Percentiles rank a stretch among this genome's conserved stretches.
These are phyloP conservation scores for Gallinago paraguaiae DNA, from an alignment of 2,113 vertebrate genomes.

Conservation along the genomic window DNA sequence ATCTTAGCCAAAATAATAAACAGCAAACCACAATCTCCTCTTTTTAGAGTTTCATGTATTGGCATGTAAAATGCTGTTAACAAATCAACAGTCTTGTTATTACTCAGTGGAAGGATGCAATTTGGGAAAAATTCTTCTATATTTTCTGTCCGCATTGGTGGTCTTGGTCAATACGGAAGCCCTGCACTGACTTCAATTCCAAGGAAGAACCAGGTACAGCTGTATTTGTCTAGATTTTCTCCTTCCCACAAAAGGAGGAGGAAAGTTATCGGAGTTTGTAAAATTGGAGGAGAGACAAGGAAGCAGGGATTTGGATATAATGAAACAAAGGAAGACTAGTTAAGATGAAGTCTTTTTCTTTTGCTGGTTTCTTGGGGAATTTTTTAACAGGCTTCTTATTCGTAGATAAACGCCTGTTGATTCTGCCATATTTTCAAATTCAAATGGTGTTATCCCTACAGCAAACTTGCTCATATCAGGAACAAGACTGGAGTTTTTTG, in stretches of 20 bases:
- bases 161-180: neutral
- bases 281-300: neutral
- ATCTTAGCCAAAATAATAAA: conserved; percentile 29
- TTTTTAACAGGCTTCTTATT: conserved; percentile 89
- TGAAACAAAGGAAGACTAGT: neutral
- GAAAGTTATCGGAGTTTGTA: neutral
- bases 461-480: conserved; percentile 94
- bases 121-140: neutral
- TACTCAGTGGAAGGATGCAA: conserved; percentile 5
- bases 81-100: neutral
- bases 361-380: conserved; percentile 90
- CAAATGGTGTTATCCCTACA: conserved; percentile 91
- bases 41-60: neutral
- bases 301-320: neutral
- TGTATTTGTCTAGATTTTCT: neutral
- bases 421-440: conserved; percentile 93
- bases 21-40: neutral
- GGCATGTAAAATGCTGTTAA: conserved; percentile 32
- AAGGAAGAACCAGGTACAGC: neutral
- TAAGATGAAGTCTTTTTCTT: conserved; percentile 75
- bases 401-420: conserved; percentile 91
- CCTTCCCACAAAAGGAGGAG: neutral
- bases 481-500: conserved; percentile 69
- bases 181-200: neutral
- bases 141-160: neutral